Conservation (phyloP, 1,140 invertebrate species). For the Calosoma granatense region DNA sequence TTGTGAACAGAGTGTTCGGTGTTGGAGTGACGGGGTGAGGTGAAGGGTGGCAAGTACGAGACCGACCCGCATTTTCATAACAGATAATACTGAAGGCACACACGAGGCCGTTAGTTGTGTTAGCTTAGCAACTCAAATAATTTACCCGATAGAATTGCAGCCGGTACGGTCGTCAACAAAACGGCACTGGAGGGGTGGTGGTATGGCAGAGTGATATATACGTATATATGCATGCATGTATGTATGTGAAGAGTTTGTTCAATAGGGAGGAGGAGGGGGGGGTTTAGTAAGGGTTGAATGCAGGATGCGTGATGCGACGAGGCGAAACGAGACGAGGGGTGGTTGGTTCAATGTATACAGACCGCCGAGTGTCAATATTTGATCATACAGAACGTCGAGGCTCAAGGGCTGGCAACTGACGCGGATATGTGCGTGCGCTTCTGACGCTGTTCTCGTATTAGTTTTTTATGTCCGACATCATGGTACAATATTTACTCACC, state of each 20-base stretch:
- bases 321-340: slow-evolving; percentile 6
- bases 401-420: background rate
- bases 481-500: too few species aligned
- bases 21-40: background rate
- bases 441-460: background rate
- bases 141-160: slow-evolving; percentile 34
- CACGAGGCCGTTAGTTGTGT: slow-evolving; percentile 32
- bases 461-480: too few species aligned
- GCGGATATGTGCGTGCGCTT: background rate
- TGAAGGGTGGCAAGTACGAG: background rate
- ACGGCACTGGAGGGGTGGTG: slow-evolving; percentile 2
- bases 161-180: slow-evolving; percentile 14
- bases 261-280: background rate
- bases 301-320: too few species aligned
- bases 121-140: slow-evolving; percentile 36
- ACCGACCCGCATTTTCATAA: slow-evolving; percentile 30
- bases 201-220: background rate
- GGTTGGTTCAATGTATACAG: slow-evolving; percentile 25
- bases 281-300: background rate
- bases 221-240: slow-evolving; percentile 1
- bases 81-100: slow-evolving; percentile 31
- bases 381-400: slow-evolving; percentile 27
- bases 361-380: slow-evolving; percentile 32
- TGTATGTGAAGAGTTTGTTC: background rate
- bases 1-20: background rate